Percentiles rank a stretch among this genome's conserved stretches.
Conservation (phyloP, 2,797 vertebrate species). For the Helicolenus hilgendorfi region DNA sequence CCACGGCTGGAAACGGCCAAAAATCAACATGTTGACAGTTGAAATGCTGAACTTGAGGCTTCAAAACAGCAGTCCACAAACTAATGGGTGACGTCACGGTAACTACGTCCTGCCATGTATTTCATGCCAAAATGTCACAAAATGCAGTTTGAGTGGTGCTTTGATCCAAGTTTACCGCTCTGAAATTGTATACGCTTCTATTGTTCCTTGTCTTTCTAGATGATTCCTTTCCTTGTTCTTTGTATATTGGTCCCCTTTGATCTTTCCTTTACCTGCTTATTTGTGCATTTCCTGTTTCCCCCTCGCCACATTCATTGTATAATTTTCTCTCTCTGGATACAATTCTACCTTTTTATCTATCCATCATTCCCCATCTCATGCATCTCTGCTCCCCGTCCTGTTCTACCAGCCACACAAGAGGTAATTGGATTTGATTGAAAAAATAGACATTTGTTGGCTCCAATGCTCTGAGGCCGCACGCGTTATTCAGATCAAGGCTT, state of each 20-base stretch:
- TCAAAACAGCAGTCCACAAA: background rate
- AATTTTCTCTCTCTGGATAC: constrained; percentile 27
- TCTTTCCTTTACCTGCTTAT: background rate
- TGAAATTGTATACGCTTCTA: background rate
- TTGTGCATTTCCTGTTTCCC: background rate
- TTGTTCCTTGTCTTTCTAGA: constrained; percentile 18
- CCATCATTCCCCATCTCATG: constrained; percentile 20
- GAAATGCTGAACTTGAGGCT: no score
- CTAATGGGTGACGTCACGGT: background rate
- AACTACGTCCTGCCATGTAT: background rate
- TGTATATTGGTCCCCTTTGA: background rate
- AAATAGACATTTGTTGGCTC: constrained; percentile 48
- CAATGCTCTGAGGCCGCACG: background rate
- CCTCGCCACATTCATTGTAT: background rate
- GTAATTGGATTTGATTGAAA: constrained; percentile 64
- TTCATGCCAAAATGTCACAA: background rate
- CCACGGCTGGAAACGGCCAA: no score
- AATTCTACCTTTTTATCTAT: constrained; percentile 19
- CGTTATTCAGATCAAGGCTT: constrained; percentile 44
- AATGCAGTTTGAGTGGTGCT: background rate
- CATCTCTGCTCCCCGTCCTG: constrained; percentile 2
- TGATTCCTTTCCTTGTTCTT: background rate
- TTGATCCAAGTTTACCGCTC: background rate
- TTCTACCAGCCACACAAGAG: constrained; percentile 38
- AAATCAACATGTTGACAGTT: no score